These are phyloP conservation scores for Palythoa heliodiscus DNA, from an alignment of 92 coral and sea anemone species.

Conservation along the genomic window DNA sequence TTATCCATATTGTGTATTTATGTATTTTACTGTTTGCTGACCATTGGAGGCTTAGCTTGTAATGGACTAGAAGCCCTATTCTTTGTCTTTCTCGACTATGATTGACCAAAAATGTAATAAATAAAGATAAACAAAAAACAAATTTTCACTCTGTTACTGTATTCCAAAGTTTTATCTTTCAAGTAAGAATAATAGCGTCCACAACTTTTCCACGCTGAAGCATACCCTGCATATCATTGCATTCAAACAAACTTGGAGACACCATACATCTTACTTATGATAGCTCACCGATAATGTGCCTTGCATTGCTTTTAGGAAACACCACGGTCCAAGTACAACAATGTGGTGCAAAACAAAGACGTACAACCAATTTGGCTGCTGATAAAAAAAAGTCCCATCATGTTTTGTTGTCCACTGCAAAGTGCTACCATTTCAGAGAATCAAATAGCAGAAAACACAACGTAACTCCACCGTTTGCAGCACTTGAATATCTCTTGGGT, in stretches of 20 bases:
- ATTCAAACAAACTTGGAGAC: conserved; percentile 57
- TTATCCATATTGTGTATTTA: too few relatives aligned
- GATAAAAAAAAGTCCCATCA: conserved; percentile 44
- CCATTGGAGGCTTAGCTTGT: too few relatives aligned
- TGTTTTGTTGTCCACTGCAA: conserved; percentile 55
- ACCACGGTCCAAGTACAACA: conserved; percentile 59
- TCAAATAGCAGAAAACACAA: conserved; percentile 19
- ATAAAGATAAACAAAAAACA: too few relatives aligned
- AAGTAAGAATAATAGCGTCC: conserved; percentile 47
- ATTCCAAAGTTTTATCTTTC: not conserved
- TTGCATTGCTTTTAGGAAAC: conserved; percentile 49
- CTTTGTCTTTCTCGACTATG: too few relatives aligned
- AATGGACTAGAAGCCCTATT: too few relatives aligned
- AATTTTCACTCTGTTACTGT: not conserved
- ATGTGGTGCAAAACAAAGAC: conserved; percentile 49
- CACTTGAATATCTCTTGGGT: conserved; percentile 28
- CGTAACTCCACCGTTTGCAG: not conserved
- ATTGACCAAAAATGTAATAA: too few relatives aligned
- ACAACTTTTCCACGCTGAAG: conserved; percentile 47
- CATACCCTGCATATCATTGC: conserved; percentile 52
- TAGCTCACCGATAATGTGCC: conserved; percentile 24
- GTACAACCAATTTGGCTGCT: conserved; percentile 37
- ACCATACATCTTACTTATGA: conserved; percentile 47
- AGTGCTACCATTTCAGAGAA: conserved; percentile 48
- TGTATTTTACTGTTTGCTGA: too few relatives aligned